A percentile compares a stretch with the other conserved stretches of the same genome.
Evolutionary conservation across 2,113 vertebrate genomes (phyloP).

Genomic region (Mesitornis unicolor): DNA sequence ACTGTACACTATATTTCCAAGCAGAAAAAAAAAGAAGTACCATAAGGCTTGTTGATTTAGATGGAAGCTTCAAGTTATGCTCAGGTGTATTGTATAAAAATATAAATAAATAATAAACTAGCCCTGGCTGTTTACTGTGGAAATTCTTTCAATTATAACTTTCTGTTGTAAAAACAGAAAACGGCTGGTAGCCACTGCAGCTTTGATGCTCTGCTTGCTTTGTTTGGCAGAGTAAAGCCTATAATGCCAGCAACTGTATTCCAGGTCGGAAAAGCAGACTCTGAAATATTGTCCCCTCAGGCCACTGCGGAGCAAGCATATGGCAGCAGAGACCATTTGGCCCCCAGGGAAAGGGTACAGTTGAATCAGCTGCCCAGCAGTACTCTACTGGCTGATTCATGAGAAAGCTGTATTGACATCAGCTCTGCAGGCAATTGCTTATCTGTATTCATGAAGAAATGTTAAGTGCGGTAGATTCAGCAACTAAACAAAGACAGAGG

Average conservation of each 20-base stretch:
- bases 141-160: not conserved
- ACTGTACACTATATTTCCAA: not conserved
- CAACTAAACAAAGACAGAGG: not conserved
- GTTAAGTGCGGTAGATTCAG: not conserved
- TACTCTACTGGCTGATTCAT: not conserved
- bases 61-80: not conserved
- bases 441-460: not conserved
- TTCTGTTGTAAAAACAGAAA: not conserved
- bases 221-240: not conserved
- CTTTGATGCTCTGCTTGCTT: not conserved
- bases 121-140: not conserved
- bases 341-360: not conserved
- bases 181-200: not conserved
- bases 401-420: not conserved
- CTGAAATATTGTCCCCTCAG: not conserved
- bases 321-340: not conserved
- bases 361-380: not conserved
- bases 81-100: not conserved
- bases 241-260: not conserved
- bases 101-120: conserved; percentile 10
- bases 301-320: not conserved
- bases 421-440: not conserved
- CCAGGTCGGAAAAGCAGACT: not conserved
- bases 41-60: not conserved
- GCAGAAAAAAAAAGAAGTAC: not conserved